Evolutionary conservation across 2,113 vertebrate genomes (phyloP).

Genomic region (Toxotes chatareus): DNA sequence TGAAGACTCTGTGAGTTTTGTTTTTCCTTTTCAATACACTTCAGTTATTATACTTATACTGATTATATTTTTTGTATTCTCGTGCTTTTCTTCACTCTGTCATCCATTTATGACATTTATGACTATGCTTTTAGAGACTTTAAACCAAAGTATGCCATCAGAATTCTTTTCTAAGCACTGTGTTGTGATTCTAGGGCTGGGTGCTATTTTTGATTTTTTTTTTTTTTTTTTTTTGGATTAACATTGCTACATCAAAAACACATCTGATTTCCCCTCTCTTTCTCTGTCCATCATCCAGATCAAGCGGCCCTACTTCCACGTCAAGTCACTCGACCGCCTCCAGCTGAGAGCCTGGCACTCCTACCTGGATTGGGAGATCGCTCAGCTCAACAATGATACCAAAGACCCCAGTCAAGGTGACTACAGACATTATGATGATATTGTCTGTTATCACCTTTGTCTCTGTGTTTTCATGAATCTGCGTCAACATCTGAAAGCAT

Average conservation of each 20-base stretch:
- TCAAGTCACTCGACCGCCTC: slow-evolving; percentile 85
- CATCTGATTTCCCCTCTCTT: background rate
- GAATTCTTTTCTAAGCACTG: background rate
- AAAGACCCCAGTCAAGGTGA: slow-evolving; percentile 57
- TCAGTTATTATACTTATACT: background rate
- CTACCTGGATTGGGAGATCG: slow-evolving; percentile 88
- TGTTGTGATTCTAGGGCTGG: background rate
- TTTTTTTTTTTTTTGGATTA: no score
- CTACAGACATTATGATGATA: background rate
- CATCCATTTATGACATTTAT: background rate
- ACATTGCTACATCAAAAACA: background rate
- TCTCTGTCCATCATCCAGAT: slow-evolving; percentile 76
- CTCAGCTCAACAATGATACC: slow-evolving; percentile 59
- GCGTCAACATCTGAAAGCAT: background rate
- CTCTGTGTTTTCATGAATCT: background rate
- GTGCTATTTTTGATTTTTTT: background rate
- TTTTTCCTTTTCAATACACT: background rate
- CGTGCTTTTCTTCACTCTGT: background rate
- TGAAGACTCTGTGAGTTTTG: slow-evolving; percentile 86
- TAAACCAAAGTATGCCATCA: background rate
- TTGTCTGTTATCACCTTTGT: background rate
- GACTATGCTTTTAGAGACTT: background rate
- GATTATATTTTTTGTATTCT: background rate
- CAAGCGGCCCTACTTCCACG: slow-evolving; percentile 89
- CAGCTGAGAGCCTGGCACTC: slow-evolving; percentile 89